Evolutionary conservation across 2,113 vertebrate species (phyloP), one percentile per base, ranked within the genome.

Genomic region (Perccottus glenii): DNA sequence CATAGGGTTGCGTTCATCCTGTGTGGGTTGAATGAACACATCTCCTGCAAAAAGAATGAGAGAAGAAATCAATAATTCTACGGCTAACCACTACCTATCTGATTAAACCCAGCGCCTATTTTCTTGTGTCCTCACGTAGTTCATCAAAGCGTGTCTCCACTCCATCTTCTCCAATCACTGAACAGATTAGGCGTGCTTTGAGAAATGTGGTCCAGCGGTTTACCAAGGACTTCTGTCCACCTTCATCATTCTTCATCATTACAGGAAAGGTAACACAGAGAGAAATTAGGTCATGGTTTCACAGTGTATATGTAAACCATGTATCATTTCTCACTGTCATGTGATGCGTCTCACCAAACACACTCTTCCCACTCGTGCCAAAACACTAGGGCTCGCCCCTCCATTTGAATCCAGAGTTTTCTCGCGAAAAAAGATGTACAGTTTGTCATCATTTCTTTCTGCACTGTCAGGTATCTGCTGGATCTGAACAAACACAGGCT

Each of bases 151-250:
- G 90, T 0, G 94, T 95, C 88, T 95, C 94, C 64, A 95, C 92
- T 5, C 93, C 93, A 3, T 95, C 94, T 1, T 90, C 88, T 14
- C 93, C 94, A 9, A 93, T 92, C 74, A 95, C 94, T 0, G 94
- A 95, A 50, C 94, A 95, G 73, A 95, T 92, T 4, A 95, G 90
- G 2, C 94, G 91, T 1, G 94, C 94, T 77, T 95, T 95, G 49
- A 95, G 90, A 80, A 94, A 95, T 0, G 93, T 95, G 0, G 93
- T 95, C 94, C 94, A 95, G 70, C 94, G 94, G 88, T 93, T 94
- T 70, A 95, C 92, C 79, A 95, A 86, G 8, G 93, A 94, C 46
- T 94, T 93, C 81, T 94, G 92, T 0, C 94, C 94, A 4, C 94
- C 94, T 60, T 94, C 93, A 38, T 95, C 94, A 58, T 95, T 95